Base-by-base conservation (phyloP, 2,113 vertebrate species). In the Poeciliopsis turrubarensis region DNA sequence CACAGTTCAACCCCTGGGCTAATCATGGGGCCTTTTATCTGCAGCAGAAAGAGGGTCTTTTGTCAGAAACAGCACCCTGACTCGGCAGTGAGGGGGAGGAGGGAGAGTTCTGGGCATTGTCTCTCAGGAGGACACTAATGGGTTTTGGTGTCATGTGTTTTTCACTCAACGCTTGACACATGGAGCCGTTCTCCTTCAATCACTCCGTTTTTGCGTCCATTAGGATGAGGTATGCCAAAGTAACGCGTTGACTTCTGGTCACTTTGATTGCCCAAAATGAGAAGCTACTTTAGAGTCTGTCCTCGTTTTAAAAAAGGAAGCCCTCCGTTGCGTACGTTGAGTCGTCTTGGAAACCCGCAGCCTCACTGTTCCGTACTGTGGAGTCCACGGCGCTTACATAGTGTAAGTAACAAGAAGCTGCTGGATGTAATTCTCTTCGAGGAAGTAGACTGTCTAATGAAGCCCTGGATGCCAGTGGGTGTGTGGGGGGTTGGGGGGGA, bases 121-220 rank as follows among this genome's bases (percentile, higher is more conserved):
- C 95, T 96, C 94, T 95, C 94, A 86, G 89, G 93, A 92, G 94
- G 95, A 95, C 93, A 75, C 92, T 97, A 97, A 97, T 96, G 95
- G 96, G 89, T 96, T 97, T 96, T 94, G 94, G 95, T 95, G 95
- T 96, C 94, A 94, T 95, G 92, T 89, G 90, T 94, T 94, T 90
- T 94, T 96, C 96, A 95, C 94, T 96, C 95, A 94, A 73, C 84
- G 83, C 87, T 92, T 96, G 96, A 96, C 96, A 96, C 92, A 92
- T 91, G 91, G 79, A 95, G 93, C 91, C 84, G 81, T 93, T 95
- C 91, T 90, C 92, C 93, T 95, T 95, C 91, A 95, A 93, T 92
- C 95, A 94, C 93, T 81, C 95, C 95, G 85, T 94, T 96, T 97
- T 95, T 92, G 93, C 93, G 93, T 94, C 92, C 93, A 95, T 94